phyloP scores from a whole-genome alignment of 1,140 invertebrate species.

The Samia ricini region DNA sequence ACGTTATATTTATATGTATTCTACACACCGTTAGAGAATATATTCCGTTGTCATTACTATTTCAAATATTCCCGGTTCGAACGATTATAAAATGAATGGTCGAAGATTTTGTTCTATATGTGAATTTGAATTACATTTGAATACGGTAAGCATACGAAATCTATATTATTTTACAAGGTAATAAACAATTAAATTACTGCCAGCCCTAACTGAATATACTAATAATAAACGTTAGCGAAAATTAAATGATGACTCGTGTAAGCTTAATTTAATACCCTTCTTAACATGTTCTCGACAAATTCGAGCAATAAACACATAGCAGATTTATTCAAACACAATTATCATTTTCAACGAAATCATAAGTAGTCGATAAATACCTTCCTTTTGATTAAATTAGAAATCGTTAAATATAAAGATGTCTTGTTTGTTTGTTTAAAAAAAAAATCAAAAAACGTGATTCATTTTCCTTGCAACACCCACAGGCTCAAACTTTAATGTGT shows the following conservation, averaged over 20 bases:
- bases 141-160: too few species aligned
- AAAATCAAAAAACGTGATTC: not conserved
- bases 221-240: not conserved
- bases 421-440: not conserved
- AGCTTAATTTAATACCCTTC: not conserved
- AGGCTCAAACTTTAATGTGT: not conserved
- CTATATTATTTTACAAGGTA: too few species aligned
- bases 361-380: not conserved
- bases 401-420: not conserved
- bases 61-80: too few species aligned
- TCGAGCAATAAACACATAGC: too few species aligned
- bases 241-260: not conserved
- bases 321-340: not conserved
- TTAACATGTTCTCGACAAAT: not conserved
- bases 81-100: too few species aligned
- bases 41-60: too few species aligned
- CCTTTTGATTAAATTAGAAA: not conserved
- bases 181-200: not conserved
- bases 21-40: too few species aligned
- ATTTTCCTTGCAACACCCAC: not conserved
- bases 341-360: not conserved
- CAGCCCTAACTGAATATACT: not conserved
- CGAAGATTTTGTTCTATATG: too few species aligned
- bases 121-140: too few species aligned
- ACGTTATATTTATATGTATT: too few species aligned